These are phyloP conservation scores for Uria lomvia DNA, from an alignment of 2,113 vertebrate genomes.

Conservation along the genomic window DNA sequence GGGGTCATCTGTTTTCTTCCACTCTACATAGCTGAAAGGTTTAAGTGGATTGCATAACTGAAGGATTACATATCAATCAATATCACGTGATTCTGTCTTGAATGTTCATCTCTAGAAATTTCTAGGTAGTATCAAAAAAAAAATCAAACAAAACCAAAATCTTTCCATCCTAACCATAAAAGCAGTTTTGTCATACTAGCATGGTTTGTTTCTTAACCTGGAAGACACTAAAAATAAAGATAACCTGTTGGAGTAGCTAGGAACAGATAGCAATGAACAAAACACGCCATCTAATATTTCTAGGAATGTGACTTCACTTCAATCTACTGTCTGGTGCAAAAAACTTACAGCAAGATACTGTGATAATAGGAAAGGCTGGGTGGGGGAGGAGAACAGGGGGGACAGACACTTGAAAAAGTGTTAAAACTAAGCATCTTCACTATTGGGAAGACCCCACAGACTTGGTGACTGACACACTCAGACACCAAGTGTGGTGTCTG, in stretches of 20 bases:
- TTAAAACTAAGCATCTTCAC: neutral
- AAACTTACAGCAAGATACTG: neutral
- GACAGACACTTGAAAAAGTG: accelerated
- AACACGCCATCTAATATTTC: neutral
- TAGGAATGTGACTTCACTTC: neutral
- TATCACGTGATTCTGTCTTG: neutral
- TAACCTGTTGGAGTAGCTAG: neutral
- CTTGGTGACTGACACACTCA: neutral
- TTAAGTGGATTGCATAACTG: neutral
- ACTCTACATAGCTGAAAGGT: neutral
- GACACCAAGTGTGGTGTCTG: neutral
- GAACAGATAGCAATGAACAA: neutral
- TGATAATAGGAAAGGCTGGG: neutral
- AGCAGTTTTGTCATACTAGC: neutral
- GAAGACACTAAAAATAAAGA: neutral
- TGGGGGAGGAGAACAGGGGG: neutral
- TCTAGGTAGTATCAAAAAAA: neutral
- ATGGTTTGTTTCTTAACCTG: neutral
- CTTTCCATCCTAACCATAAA: neutral
- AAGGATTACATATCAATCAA: neutral
- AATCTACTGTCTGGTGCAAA: neutral
- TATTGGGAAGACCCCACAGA: neutral
- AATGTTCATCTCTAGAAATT: neutral
- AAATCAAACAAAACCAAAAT: neutral
- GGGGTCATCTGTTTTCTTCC: neutral